Conservation (phyloP, 2,888 invertebrate species). For the Odontomyia ornata region DNA sequence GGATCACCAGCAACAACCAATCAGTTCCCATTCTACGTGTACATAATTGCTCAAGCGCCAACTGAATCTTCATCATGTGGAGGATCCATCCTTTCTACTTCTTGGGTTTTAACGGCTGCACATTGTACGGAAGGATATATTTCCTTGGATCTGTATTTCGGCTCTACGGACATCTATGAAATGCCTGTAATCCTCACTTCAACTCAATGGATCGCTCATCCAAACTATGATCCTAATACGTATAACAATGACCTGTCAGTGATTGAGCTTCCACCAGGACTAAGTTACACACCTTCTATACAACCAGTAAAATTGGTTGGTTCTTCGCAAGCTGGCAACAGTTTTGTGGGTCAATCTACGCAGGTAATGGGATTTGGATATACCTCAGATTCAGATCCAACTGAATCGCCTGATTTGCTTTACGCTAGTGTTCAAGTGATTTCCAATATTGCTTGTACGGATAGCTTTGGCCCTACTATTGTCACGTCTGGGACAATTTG, state of each 20-base stretch:
- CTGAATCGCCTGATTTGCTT: slow-evolving; percentile 40
- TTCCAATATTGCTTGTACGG: slow-evolving; percentile 47
- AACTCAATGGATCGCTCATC: slow-evolving; percentile 42
- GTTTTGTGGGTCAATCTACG: slow-evolving; percentile 56
- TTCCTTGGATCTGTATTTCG: slow-evolving; percentile 45
- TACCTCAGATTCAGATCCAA: slow-evolving; percentile 56
- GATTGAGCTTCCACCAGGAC: slow-evolving; percentile 41
- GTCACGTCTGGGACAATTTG: slow-evolving; percentile 49
- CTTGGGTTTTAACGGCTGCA: slow-evolving; percentile 49
- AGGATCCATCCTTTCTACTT: slow-evolving; percentile 46
- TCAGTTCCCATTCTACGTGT: slow-evolving; percentile 50
- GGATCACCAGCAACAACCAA: slow-evolving; percentile 41
- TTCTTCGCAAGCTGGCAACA: slow-evolving; percentile 53
- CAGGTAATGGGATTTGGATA: slow-evolving; percentile 61
- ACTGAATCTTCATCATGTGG: slow-evolving; percentile 45
- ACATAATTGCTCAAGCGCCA: slow-evolving; percentile 23
- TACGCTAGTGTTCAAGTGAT: slow-evolving; percentile 48
- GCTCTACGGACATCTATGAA: slow-evolving; percentile 45
- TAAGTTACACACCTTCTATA: slow-evolving; percentile 55
- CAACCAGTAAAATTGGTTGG: slow-evolving; percentile 57
- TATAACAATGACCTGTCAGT: slow-evolving; percentile 48
- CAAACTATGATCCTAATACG: slow-evolving; percentile 46
- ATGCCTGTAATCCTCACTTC: slow-evolving; percentile 42
- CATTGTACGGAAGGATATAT: slow-evolving; percentile 46
- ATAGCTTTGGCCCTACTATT: slow-evolving; percentile 47